Percentiles rank a stretch among this genome's conserved stretches.
Conservation (phyloP, 2,888 invertebrate species). For the Pseudanteris insignis region DNA sequence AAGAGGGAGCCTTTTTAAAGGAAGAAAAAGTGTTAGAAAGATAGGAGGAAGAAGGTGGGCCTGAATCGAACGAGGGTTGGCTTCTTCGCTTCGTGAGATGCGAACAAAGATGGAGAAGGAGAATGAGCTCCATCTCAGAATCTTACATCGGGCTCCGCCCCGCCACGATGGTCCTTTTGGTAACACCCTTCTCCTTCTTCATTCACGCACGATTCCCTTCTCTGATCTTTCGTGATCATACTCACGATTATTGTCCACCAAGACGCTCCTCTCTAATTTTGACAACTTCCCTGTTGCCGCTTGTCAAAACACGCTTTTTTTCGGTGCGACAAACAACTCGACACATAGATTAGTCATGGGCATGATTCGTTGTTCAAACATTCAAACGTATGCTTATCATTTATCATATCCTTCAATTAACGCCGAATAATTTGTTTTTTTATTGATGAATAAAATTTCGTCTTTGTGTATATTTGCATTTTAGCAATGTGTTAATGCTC, state of each 20-base stretch:
- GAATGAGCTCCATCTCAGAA: slow-evolving; percentile 60
- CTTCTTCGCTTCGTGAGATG: slow-evolving; percentile 54
- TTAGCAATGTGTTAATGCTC: too few relatives aligned
- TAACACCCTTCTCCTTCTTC: slow-evolving; percentile 50
- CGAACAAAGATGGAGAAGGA: slow-evolving; percentile 60
- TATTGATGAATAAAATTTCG: too few relatives aligned
- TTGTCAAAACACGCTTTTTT: slow-evolving; percentile 38
- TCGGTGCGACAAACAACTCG: too few relatives aligned
- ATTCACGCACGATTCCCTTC: slow-evolving; percentile 49
- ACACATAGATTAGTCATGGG: too few relatives aligned
- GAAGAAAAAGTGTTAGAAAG: slow-evolving; percentile 44
- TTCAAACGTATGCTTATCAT: too few relatives aligned
- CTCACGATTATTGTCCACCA: slow-evolving; percentile 31
- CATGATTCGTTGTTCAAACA: too few relatives aligned
- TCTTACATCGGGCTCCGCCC: slow-evolving; percentile 61
- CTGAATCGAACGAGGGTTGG: slow-evolving; percentile 58
- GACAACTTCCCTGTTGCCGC: slow-evolving; percentile 36
- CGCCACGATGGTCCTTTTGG: slow-evolving; percentile 54
- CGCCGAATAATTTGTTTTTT: too few relatives aligned
- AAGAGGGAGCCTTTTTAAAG: too few relatives aligned
- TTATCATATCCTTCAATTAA: too few relatives aligned
- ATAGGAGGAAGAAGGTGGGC: slow-evolving; percentile 54
- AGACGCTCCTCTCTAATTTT: slow-evolving; percentile 39
- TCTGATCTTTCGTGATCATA: slow-evolving; percentile 32
- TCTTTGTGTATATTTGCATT: too few relatives aligned